These are phyloP conservation scores for Platerodrilus igneus DNA, from an alignment of 2,888 invertebrate genomes.

Conservation along the genomic window DNA sequence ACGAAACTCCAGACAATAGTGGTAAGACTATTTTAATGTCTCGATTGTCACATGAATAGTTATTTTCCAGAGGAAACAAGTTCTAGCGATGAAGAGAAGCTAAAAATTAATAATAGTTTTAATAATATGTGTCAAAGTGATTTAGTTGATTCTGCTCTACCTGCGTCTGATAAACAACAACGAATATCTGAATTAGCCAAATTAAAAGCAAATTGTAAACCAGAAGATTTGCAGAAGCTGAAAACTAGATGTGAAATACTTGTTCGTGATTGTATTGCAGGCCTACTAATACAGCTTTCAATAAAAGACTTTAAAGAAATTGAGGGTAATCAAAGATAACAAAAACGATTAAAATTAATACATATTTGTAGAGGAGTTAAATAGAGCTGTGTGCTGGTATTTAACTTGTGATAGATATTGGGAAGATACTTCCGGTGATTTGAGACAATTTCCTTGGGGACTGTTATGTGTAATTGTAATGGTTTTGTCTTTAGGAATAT, in stretches of 20 bases:
- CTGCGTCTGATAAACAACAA: slow-evolving; percentile 62
- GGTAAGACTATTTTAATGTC: background rate
- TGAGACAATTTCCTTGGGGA: slow-evolving; percentile 79
- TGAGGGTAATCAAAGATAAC: too few relatives aligned
- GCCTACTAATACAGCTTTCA: slow-evolving; percentile 72
- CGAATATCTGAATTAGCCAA: slow-evolving; percentile 65
- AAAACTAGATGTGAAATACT: slow-evolving; percentile 57
- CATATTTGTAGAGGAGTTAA: slow-evolving; percentile 68
- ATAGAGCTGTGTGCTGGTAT: slow-evolving; percentile 87
- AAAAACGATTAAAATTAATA: too few relatives aligned
- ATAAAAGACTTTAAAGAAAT: slow-evolving; percentile 81
- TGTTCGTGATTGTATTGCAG: slow-evolving; percentile 78
- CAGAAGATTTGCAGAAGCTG: slow-evolving; percentile 70
- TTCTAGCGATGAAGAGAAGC: slow-evolving; percentile 40
- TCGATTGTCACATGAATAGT: background rate
- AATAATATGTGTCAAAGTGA: slow-evolving; percentile 55
- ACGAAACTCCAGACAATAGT: slow-evolving; percentile 35
- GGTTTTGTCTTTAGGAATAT: slow-evolving; percentile 75
- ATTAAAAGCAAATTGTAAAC: slow-evolving; percentile 74
- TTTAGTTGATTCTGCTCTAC: slow-evolving; percentile 66
- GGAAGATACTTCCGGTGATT: slow-evolving; percentile 74
- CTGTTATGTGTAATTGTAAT: slow-evolving; percentile 71
- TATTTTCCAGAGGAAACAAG: slow-evolving; percentile 32
- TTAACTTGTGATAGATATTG: slow-evolving; percentile 88
- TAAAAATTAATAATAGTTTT: slow-evolving; percentile 40